Evolutionary conservation across 2,113 vertebrate species (phyloP).

Genomic region (Anseranas semipalmata): DNA sequence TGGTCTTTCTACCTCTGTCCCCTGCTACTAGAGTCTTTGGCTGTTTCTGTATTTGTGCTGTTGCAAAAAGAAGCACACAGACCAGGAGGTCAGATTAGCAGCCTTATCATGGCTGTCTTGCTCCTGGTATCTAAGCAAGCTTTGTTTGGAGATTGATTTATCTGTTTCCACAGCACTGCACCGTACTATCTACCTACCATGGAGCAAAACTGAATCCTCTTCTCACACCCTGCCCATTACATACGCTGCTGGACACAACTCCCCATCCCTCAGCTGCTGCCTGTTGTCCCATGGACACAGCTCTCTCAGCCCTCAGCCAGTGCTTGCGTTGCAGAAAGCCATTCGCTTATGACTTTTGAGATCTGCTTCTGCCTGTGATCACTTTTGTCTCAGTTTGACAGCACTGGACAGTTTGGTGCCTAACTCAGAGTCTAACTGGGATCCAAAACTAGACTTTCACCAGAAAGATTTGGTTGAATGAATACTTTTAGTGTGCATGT

Average conservation of each 20-base stretch:
- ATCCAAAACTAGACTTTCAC: not conserved
- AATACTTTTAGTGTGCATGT: not conserved
- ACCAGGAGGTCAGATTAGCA: not conserved
- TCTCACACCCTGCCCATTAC: rapidly evolving
- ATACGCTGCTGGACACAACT: not conserved
- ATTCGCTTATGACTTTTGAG: not conserved
- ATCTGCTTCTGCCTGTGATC: not conserved
- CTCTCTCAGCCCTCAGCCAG: not conserved
- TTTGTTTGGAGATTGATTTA: not conserved
- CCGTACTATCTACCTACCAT: not conserved
- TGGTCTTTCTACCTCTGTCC: not conserved
- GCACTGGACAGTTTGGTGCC: not conserved
- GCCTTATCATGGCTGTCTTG: not conserved
- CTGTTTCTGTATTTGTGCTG: not conserved
- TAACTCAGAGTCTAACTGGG: not conserved
- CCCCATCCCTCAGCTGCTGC: not conserved
- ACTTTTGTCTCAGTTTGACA: not conserved
- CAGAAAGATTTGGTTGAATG: not conserved
- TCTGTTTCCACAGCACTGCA: not conserved
- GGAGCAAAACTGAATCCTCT: not conserved
- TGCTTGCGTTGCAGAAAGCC: not conserved
- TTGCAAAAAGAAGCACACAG: not conserved
- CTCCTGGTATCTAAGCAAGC: not conserved
- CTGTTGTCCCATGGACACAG: not conserved
- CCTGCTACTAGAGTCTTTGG: not conserved